A percentile compares a stretch with the other conserved stretches of the same genome.
Conservation (phyloP, 2,888 invertebrate species). For the Perdita meconis region DNA sequence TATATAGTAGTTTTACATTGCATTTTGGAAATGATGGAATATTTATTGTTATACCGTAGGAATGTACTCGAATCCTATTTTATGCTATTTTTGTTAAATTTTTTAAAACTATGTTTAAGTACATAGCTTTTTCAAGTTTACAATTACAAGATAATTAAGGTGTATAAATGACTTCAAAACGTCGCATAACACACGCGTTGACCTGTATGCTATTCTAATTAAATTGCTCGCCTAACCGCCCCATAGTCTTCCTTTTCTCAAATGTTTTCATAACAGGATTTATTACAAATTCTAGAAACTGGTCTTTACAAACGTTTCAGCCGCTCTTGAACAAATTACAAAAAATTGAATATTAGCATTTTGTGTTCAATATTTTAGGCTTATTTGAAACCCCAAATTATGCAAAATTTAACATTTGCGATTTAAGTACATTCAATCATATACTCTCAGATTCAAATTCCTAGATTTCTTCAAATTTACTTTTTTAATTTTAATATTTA, state of each 20-base stretch:
- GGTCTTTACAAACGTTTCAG: neutral
- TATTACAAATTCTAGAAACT: neutral
- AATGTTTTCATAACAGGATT: neutral
- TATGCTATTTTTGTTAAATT: neutral
- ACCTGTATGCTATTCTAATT: neutral
- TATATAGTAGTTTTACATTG: neutral
- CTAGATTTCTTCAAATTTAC: too few relatives aligned
- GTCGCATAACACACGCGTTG: slow-evolving; percentile 19
- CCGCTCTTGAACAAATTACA: too few relatives aligned
- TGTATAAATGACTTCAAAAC: neutral
- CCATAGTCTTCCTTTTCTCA: neutral
- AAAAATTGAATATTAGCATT: too few relatives aligned
- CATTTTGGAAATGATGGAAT: too few relatives aligned
- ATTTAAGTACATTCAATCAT: neutral
- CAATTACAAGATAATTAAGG: neutral
- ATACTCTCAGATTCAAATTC: too few relatives aligned
- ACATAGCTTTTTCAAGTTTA: neutral
- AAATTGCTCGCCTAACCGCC: neutral
- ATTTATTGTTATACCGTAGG: too few relatives aligned
- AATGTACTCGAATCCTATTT: too few relatives aligned
- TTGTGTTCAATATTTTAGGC: too few relatives aligned
- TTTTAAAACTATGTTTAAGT: neutral
- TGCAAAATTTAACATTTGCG: neutral
- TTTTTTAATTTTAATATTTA: neutral
- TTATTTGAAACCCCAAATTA: neutral